Evolutionary conservation across 2,888 invertebrate species (phyloP).

Genomic region (Phymatocera aterrima): DNA sequence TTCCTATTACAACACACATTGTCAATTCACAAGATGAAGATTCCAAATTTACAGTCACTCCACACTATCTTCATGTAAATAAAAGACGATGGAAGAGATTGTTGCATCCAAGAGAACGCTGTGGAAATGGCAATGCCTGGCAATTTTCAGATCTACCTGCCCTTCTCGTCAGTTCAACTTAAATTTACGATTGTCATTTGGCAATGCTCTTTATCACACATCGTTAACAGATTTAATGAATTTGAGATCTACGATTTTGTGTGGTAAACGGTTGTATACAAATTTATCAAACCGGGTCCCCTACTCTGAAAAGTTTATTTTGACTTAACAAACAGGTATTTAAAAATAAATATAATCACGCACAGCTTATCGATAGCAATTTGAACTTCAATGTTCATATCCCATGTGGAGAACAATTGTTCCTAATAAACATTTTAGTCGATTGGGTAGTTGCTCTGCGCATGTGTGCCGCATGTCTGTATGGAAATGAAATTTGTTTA

Average conservation of each 20-base stretch:
- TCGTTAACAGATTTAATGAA: neutral
- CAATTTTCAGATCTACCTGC: conserved; percentile 26
- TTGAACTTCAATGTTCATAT: neutral
- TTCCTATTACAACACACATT: conserved; percentile 12
- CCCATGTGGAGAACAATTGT: conserved; percentile 6
- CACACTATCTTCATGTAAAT: neutral
- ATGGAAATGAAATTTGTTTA: conserved; percentile 27
- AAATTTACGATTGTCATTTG: neutral
- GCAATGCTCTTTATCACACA: neutral
- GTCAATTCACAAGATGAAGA: neutral
- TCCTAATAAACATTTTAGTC: conserved; percentile 1
- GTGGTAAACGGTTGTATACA: neutral
- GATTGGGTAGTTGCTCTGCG: conserved; percentile 60
- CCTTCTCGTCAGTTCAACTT: neutral
- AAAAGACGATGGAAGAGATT: neutral
- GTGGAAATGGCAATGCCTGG: neutral
- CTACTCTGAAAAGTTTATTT: neutral
- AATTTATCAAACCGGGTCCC: neutral
- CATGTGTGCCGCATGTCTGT: conserved; percentile 73
- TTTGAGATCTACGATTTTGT: neutral
- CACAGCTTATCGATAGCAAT: neutral
- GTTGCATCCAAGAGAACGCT: neutral
- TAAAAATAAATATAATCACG: conserved; percentile 1
- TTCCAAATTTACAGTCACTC: neutral
- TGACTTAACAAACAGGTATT: neutral